phyloP scores from a whole-genome alignment of 2,113 vertebrate species.

The Anguilla japonica region DNA sequence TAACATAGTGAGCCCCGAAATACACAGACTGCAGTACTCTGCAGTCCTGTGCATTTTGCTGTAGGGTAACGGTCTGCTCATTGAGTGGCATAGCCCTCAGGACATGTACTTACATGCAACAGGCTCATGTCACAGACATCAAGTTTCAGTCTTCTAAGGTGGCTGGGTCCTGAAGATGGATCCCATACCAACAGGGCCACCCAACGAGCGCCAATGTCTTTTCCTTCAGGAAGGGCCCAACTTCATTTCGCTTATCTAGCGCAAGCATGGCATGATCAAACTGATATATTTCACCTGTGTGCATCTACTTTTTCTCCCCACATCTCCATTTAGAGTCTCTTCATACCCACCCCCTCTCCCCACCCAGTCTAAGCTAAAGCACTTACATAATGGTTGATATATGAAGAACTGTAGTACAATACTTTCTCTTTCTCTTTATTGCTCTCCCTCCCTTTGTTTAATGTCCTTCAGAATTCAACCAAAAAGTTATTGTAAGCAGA shows the following conservation, averaged over 20 bases:
- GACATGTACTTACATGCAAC: neutral
- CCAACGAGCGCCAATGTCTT: neutral
- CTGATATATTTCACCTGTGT: neutral
- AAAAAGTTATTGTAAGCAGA: conserved; percentile 17
- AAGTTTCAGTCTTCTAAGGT: neutral
- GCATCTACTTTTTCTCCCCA: neutral
- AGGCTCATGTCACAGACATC: neutral
- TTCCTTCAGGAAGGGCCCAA: neutral
- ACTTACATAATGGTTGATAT: neutral
- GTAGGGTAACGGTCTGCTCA: too few relatives aligned
- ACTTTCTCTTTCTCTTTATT: neutral
- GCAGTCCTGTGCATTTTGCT: too few relatives aligned
- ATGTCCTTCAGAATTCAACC: neutral
- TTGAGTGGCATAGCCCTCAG: too few relatives aligned
- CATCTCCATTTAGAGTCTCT: too few relatives aligned
- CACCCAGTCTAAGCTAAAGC: neutral
- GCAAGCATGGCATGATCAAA: neutral
- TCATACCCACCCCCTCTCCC: neutral
- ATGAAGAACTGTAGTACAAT: neutral
- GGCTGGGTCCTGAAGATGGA: neutral
- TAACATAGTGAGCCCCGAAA: too few relatives aligned
- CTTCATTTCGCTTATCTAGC: too few relatives aligned
- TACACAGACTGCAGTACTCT: neutral
- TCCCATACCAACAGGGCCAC: neutral
- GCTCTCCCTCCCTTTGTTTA: neutral